phyloP scores from a whole-genome alignment of 37 sponge, comb jelly and placozoan species.

The Halisarca cf. caerulea region DNA sequence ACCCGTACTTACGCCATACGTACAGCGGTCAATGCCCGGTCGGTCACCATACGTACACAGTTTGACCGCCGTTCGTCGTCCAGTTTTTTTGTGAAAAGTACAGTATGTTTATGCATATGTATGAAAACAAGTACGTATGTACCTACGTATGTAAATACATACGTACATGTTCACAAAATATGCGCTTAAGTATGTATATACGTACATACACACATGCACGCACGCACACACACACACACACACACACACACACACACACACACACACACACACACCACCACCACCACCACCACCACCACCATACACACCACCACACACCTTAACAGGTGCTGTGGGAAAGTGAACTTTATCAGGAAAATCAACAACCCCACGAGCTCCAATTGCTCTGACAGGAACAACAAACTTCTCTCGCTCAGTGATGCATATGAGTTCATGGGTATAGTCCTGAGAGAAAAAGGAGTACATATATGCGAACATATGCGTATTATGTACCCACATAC shows the following conservation, averaged over 20 bases:
- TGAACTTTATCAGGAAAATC: constrained; percentile 96
- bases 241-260: too few relatives aligned
- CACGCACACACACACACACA: not conserved
- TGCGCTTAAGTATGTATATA: not conserved
- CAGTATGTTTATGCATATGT: too few relatives aligned
- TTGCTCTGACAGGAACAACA: constrained; percentile 81
- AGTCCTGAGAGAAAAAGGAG: constrained; percentile 60
- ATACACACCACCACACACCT: too few relatives aligned
- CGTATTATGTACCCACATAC: not conserved
- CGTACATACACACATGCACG: not conserved
- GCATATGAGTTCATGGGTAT: constrained; percentile 83
- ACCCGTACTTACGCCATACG: too few relatives aligned
- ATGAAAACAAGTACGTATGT: too few relatives aligned
- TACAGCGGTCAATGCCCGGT: too few relatives aligned
- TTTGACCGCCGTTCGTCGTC: not conserved
- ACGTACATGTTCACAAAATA: too few relatives aligned
- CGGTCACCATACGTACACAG: too few relatives aligned
- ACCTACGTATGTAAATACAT: not conserved
- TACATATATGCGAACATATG: not conserved
- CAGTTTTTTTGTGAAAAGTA: not conserved
- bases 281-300: too few relatives aligned
- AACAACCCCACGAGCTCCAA: constrained; percentile 87
- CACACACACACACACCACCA: too few relatives aligned
- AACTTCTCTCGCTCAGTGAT: constrained; percentile 96
- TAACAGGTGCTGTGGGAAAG: constrained; percentile 89